These are phyloP conservation scores for Drosophila athabasca DNA, from an alignment of 1,140 invertebrate species.

Conservation along the genomic window DNA sequence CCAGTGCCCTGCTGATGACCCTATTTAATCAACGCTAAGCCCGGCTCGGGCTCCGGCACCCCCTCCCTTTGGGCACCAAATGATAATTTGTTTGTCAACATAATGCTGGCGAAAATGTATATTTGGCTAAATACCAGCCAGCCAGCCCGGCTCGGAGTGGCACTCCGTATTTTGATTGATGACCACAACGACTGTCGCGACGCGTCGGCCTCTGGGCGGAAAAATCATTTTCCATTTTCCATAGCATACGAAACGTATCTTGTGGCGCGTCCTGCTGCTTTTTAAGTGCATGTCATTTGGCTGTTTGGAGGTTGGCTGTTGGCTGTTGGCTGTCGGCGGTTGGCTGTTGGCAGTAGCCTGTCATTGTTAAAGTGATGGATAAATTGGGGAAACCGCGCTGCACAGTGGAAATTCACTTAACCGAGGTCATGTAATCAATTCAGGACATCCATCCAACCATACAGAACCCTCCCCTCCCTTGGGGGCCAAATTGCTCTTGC, in stretches of 20 bases:
- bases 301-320: background rate
- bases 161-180: constrained; percentile 65
- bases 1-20: constrained; percentile 59
- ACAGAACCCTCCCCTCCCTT: too few species aligned
- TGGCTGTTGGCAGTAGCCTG: constrained; percentile 8
- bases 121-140: constrained; percentile 54
- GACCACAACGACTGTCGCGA: constrained; percentile 21
- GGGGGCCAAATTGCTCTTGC: too few species aligned
- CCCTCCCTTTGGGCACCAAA: constrained; percentile 17
- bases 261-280: constrained; percentile 57
- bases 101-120: constrained; percentile 63
- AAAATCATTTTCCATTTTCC: constrained; percentile 58
- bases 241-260: constrained; percentile 41
- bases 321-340: background rate
- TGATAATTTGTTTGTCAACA: constrained; percentile 76
- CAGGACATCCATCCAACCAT: too few species aligned
- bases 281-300: constrained; percentile 52
- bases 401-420: background rate
- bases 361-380: constrained; percentile 32
- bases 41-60: constrained; percentile 12
- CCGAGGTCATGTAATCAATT: too few species aligned
- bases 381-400: constrained; percentile 43
- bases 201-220: constrained; percentile 10
- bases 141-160: constrained; percentile 23
- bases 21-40: constrained; percentile 75